These are phyloP conservation scores for Antigone vipio DNA, from an alignment of 2,113 vertebrate genomes.

Conservation along the genomic window DNA sequence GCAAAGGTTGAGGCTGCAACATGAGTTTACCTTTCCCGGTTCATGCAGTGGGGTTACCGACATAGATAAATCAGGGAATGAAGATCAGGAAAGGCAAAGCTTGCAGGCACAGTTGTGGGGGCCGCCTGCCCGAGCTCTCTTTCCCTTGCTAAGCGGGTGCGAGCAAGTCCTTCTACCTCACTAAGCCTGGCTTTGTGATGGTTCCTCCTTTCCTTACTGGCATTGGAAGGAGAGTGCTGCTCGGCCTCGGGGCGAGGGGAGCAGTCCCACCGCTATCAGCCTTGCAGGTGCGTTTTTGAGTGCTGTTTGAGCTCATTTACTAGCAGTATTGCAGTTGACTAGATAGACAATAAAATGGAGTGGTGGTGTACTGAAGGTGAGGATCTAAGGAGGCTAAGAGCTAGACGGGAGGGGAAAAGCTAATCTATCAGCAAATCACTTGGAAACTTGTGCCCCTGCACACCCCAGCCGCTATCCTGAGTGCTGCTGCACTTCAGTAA, in stretches of 20 bases:
- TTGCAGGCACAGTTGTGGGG: rapidly evolving
- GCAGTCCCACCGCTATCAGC: not conserved
- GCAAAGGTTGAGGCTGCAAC: not conserved
- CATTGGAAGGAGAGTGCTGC: no score
- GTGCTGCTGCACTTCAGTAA: not conserved
- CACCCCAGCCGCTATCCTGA: not conserved
- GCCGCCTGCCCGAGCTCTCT: not conserved
- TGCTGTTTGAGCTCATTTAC: not conserved
- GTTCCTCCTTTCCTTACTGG: not conserved
- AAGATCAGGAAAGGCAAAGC: not conserved
- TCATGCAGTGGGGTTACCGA: not conserved
- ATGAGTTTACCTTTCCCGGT: not conserved
- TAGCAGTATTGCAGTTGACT: not conserved
- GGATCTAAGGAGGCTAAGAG: not conserved
- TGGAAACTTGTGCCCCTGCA: not conserved
- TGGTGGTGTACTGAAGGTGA: not conserved
- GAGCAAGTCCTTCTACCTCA: not conserved
- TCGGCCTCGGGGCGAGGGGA: rapidly evolving
- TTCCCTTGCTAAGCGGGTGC: not conserved
- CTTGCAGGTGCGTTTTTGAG: not conserved
- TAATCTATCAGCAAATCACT: not conserved
- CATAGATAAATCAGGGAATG: not conserved
- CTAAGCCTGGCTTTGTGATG: not conserved
- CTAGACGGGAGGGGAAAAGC: not conserved
- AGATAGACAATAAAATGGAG: not conserved